Evolutionary conservation across 1,140 invertebrate species (phyloP).

Genomic region (Acyrthosiphon pisum): DNA sequence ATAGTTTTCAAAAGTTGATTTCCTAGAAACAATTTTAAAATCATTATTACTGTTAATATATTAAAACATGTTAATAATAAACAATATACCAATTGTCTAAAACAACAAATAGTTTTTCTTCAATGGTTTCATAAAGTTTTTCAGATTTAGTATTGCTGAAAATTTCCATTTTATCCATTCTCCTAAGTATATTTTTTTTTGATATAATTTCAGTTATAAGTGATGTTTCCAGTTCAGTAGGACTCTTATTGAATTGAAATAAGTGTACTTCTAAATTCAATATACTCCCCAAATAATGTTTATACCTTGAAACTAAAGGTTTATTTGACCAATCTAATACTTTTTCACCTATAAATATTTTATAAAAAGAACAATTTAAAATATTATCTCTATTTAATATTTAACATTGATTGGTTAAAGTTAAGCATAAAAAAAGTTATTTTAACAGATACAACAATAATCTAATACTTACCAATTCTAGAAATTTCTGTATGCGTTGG

Average conservation of each 20-base stretch:
- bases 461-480: conserved; percentile 27
- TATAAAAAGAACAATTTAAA: neutral
- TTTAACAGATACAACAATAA: too few species aligned
- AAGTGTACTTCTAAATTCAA: neutral
- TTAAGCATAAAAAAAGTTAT: too few species aligned
- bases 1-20: conserved; percentile 25
- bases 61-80: neutral
- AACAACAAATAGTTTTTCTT: neutral
- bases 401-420: too few species aligned
- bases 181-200: conserved; percentile 5
- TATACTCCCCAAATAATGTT: conserved; percentile 15
- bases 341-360: neutral
- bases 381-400: too few species aligned
- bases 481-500: neutral
- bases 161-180: neutral
- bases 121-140: neutral
- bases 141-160: neutral
- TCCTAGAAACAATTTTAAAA: conserved; percentile 2
- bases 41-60: neutral
- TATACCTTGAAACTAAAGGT: neutral
- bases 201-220: too few species aligned
- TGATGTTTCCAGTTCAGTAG: neutral
- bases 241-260: neutral
- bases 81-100: neutral
- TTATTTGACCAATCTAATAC: neutral